These are phyloP conservation scores for Felis catus DNA, from an alignment of 2,113 vertebrate species.

Conservation along the genomic window F.catus_Fca126_mat1.0 CM031418.1:56483501-56484000, in stretches of 20 bases:
- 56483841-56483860: constrained; percentile 7
- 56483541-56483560: neutral
- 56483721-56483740: constrained; percentile 6
- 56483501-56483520: constrained; percentile 15
- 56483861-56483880: constrained; percentile 10
- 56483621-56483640: neutral
- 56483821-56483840: constrained; percentile 51
- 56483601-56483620: neutral
- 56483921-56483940: constrained; percentile 51
- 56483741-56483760: neutral
- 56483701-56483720: neutral
- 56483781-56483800: neutral
- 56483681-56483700: neutral
- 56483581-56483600: neutral
- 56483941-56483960: constrained; percentile 19
- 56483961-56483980: constrained; percentile 11
- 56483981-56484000: neutral
- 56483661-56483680: neutral
- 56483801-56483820: neutral
- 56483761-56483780: neutral
- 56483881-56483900: neutral
- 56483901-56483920: neutral
- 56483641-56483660: neutral
- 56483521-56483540: neutral
- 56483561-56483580: constrained; percentile 37